Base-by-base conservation (phyloP, 2,888 invertebrate species). In the Epinotia brunnichana region DNA sequence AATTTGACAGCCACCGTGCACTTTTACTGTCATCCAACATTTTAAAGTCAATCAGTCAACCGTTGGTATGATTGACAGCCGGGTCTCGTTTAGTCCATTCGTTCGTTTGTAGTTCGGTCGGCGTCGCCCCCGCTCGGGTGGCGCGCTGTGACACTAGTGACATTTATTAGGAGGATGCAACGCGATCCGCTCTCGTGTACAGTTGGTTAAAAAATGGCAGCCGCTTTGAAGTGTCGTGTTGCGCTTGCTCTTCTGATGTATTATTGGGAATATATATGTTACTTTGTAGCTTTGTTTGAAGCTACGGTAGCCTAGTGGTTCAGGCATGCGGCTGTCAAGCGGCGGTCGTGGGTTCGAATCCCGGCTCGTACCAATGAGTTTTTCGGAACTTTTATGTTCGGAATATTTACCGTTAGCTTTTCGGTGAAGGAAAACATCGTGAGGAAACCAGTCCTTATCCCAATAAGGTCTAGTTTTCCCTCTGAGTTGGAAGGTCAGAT, bases 161-260 rank as follows among this genome's bases (percentile, higher is more conserved):
- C 83, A 78, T 80, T 82, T 78, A 83, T 83, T 85, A 77, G 85
- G 78, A 82, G 82, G 83, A 82, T 82, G 85, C 80, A 84, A 85
- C 75, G 70, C 73, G 83, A 85, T 77, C 74, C 73, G 76, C 76
- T 70, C 51, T 35, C 54, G 74, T 74, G 78, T 77, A 51, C 60
- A 60, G 35, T 41, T 29, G 64, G 24, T 60, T 67, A 61, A 67
- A 72, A 72, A 72, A 68, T 59, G 35, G 35, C 41, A 67, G 17
- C 24, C 63, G 54, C 72, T 72, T 72, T 72, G 72, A 72, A 72
- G 72, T 72, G 41, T 39, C 24, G 35, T 41, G 57, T 57, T 29
- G 21, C 35, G 64, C 29, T 61, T 59, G n/a, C 13, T 39, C 53
- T 54, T 64, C 39, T 21, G 64, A 64, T 39, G 62, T 41, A 60